Conservation (phyloP, 2,888 invertebrate genomes). For the Mimachlamys varia region DNA sequence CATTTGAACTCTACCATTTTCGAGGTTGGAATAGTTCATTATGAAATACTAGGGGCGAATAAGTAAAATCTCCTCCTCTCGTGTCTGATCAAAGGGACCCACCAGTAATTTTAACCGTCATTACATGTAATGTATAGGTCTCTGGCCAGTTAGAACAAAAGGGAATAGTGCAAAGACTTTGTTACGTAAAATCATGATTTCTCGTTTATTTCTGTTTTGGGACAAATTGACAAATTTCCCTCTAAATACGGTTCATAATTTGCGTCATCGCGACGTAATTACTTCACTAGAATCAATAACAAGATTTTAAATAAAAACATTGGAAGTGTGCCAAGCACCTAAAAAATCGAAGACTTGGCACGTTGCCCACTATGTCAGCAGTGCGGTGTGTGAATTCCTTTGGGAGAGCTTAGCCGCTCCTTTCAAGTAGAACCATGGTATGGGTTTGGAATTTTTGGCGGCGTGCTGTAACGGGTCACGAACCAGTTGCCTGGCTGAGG, state of each 20-base stretch:
- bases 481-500: neutral
- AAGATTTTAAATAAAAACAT: neutral
- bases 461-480: neutral
- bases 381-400: neutral
- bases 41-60: no score
- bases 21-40: no score
- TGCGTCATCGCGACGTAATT: neutral
- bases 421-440: conserved; percentile 29
- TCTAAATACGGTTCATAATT: neutral
- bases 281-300: neutral
- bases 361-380: neutral
- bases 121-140: neutral
- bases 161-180: neutral
- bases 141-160: neutral
- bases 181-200: neutral
- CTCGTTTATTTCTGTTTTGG: neutral
- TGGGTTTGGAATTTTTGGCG: conserved; percentile 31
- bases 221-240: neutral
- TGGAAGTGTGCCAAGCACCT: neutral
- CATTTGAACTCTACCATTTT: no score
- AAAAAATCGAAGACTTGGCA: conserved; percentile 22
- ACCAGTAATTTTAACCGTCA: no score
- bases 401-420: neutral
- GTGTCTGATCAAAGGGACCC: no score
- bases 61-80: neutral